A percentile compares a stretch with the other conserved stretches of the same genome.
Evolutionary conservation across 2,888 invertebrate species (phyloP).

Genomic region (Rapana venosa): DNA sequence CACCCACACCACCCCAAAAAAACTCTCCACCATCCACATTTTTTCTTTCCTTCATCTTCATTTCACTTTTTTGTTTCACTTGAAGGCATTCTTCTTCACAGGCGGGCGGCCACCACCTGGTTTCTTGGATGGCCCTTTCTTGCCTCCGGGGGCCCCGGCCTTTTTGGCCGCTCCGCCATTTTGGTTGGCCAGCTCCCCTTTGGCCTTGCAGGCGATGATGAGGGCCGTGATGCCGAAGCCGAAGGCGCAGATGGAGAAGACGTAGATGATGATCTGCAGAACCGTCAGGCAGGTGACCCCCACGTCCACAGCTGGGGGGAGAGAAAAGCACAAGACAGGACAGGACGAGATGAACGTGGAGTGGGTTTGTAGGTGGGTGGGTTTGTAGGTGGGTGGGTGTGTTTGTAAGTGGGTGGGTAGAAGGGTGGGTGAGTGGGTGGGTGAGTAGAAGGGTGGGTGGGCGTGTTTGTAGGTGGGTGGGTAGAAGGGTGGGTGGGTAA

Average conservation of each 20-base stretch:
- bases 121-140: not conserved
- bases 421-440: no score
- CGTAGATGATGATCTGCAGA: constrained; percentile 44
- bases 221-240: constrained; percentile 3
- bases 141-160: not conserved
- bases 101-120: no score
- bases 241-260: constrained; percentile 22
- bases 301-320: constrained; percentile 37
- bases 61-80: not conserved
- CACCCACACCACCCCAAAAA: not conserved
- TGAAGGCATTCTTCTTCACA: not conserved
- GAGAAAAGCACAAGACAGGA: not conserved
- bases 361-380: no score
- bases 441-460: no score
- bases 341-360: not conserved
- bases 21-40: not conserved
- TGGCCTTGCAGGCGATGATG: not conserved
- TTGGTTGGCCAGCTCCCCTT: not conserved
- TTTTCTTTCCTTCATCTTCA: not conserved
- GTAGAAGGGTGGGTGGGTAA: no score
- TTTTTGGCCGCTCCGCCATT: not conserved
- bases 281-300: constrained; percentile 44
- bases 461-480: not conserved
- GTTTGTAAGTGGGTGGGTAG: no score
- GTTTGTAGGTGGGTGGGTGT: no score